Evolutionary conservation across 2,113 vertebrate species (phyloP).

Genomic region (Lagenorhynchus albirostris): DNA sequence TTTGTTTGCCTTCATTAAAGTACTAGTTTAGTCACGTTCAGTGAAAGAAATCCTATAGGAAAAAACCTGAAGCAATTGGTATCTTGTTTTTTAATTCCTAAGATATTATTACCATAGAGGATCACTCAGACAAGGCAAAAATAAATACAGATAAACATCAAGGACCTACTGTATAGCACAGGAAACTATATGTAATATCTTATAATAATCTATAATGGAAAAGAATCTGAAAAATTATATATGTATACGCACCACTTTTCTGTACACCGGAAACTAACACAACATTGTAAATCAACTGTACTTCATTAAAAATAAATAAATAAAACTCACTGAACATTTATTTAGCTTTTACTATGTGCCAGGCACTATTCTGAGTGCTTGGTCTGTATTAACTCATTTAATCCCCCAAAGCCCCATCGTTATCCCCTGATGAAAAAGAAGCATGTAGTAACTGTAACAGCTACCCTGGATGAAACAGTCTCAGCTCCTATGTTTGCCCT

Average conservation of each 20-base stretch:
- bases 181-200: not conserved
- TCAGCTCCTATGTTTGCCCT: not conserved
- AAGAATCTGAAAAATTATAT: not conserved
- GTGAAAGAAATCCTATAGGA: not conserved
- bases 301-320: not conserved
- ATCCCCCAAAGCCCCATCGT: not conserved
- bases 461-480: not conserved
- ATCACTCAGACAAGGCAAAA: not conserved
- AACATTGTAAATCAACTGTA: not conserved
- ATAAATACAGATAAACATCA: not conserved
- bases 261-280: not conserved
- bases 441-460: too few species aligned
- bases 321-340: not conserved
- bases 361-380: not conserved
- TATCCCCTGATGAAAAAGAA: not conserved
- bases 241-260: not conserved
- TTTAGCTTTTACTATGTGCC: not conserved
- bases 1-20: not conserved
- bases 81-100: not conserved
- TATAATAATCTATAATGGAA: not conserved
- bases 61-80: not conserved
- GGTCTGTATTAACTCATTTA: not conserved
- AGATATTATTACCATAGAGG: not conserved
- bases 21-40: slow-evolving; percentile 20
- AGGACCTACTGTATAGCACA: not conserved